phyloP scores from a whole-genome alignment of 2,797 vertebrate genomes.

The Takifugu rubripes region DNA sequence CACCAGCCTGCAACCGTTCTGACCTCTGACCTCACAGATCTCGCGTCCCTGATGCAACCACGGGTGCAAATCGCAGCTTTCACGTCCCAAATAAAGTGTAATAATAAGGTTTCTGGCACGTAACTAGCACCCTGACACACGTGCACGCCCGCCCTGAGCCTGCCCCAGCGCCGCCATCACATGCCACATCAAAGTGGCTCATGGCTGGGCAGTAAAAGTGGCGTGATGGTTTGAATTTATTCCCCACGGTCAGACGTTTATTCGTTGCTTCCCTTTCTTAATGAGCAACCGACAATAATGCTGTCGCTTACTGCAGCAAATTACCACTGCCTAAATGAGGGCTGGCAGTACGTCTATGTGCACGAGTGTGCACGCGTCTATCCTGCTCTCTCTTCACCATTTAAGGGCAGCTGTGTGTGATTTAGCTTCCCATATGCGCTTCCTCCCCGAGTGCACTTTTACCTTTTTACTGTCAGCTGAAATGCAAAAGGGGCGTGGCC shows the following conservation, averaged over 20 bases:
- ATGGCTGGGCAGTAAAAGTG: slow-evolving; percentile 71
- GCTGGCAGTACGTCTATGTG: slow-evolving; percentile 20
- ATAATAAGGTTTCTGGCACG: slow-evolving; percentile 3
- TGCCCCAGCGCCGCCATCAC: slow-evolving; percentile 41
- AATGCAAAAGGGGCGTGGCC: slow-evolving; percentile 11
- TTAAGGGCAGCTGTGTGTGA: slow-evolving; percentile 67
- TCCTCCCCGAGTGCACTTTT: slow-evolving; percentile 58
- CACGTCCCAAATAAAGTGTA: slow-evolving; percentile 14
- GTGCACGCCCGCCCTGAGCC: slow-evolving; percentile 19
- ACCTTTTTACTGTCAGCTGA: slow-evolving; percentile 59
- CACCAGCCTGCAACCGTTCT: slow-evolving; percentile 5
- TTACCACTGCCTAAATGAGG: slow-evolving; percentile 65
- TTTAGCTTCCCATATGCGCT: slow-evolving; percentile 62
- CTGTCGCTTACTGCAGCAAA: slow-evolving; percentile 67
- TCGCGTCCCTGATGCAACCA: not conserved
- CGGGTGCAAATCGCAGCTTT: not conserved
- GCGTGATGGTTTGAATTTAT: slow-evolving; percentile 70
- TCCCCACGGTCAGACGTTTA: slow-evolving; percentile 64
- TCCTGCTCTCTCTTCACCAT: slow-evolving; percentile 34
- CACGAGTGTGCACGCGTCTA: slow-evolving; percentile 28
- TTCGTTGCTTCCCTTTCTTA: slow-evolving; percentile 66
- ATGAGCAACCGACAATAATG: slow-evolving; percentile 72
- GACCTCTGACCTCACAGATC: slow-evolving; percentile 36
- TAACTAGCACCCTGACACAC: slow-evolving; percentile 9
- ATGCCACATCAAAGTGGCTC: slow-evolving; percentile 68